Evolutionary conservation across 2,113 vertebrate species (phyloP), one percentile per base, ranked within the genome.

Genomic region (Oreochromis tanganicae): DNA sequence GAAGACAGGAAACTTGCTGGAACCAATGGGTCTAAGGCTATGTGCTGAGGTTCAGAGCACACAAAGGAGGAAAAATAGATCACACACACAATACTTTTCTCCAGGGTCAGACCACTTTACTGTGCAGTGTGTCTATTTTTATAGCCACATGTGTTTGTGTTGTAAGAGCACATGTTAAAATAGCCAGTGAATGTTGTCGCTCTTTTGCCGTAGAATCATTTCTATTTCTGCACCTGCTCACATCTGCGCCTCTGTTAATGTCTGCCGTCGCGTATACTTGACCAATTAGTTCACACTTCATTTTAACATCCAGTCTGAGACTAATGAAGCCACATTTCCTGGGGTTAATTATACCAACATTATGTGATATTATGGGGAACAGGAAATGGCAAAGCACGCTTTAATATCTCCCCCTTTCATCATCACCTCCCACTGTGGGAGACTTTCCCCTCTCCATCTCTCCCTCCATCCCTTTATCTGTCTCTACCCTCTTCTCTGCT

Each of bases 281-380:
- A 89, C 82, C 94, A 91, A 86, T 91, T 93, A 91, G 75, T 83
- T 91, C 48, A 27, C 78, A 85, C 85, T 86, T 91, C 68, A 91
- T 89, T 87, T 89, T 83, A 87, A 81, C 85, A 89, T 82, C 79
- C 56, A 4, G 36, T 78, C 81, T 81, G 89, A 81, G 91, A 90
- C 85, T 93, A 93, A 93, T 93, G 84, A 93, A 87, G 86, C 68
- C 80, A 57, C 85, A 54, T 93, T 90, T 92, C 91, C 91, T 87
- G 85, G 73, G 88, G 87, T 93, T 94, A 95, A 95, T 93, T 88
- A 89, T 57, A 80, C 59, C 86, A 87, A 85, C 84, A 91, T 91
- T 85, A 80, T 80, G 79, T 56, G 85, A 89, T 84, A 93, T 85
- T 89, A 88, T 82, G 63, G 87, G 86, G 38, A 89, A 81, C 81